phyloP scores from a whole-genome alignment of 2,113 vertebrate genomes.

The Struthio camelus region DNA sequence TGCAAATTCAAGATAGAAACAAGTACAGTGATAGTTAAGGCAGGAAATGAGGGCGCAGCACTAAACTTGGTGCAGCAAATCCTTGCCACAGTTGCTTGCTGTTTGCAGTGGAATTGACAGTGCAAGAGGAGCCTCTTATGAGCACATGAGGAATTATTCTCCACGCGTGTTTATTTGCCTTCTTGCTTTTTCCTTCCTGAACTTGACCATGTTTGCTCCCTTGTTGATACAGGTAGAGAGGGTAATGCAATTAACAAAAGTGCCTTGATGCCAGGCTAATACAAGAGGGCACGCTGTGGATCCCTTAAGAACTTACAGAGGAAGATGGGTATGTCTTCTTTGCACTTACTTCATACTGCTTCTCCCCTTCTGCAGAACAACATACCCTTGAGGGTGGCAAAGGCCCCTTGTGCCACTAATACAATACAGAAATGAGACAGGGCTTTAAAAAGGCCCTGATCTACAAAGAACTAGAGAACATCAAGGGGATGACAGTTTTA shows the following conservation, averaged over 20 bases:
- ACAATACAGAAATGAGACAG: not conserved
- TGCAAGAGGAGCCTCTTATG: not conserved
- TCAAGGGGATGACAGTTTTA: not conserved
- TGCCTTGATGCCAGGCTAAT: not conserved
- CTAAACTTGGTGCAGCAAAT: not conserved
- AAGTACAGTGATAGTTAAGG: not conserved
- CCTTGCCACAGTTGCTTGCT: not conserved
- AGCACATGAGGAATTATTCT: not conserved
- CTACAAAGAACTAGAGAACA: not conserved
- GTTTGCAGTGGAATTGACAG: not conserved
- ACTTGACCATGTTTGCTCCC: not conserved
- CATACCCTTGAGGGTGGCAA: accelerated
- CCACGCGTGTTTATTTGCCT: not conserved
- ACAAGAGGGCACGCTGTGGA: not conserved
- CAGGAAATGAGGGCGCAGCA: not conserved
- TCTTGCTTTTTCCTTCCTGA: not conserved
- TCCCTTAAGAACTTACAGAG: not conserved
- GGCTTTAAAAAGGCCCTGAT: not conserved
- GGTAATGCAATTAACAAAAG: not conserved
- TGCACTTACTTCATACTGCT: not conserved
- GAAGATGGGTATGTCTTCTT: not conserved
- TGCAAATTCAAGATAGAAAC: not conserved
- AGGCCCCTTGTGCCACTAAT: not conserved
- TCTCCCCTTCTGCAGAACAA: not conserved
- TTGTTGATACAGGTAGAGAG: too few relatives aligned